Percentiles rank a stretch among this genome's conserved stretches.
These are phyloP conservation scores for Sminthurinus aureus DNA, from an alignment of 2,888 invertebrate species.

Conservation along the genomic window DNA sequence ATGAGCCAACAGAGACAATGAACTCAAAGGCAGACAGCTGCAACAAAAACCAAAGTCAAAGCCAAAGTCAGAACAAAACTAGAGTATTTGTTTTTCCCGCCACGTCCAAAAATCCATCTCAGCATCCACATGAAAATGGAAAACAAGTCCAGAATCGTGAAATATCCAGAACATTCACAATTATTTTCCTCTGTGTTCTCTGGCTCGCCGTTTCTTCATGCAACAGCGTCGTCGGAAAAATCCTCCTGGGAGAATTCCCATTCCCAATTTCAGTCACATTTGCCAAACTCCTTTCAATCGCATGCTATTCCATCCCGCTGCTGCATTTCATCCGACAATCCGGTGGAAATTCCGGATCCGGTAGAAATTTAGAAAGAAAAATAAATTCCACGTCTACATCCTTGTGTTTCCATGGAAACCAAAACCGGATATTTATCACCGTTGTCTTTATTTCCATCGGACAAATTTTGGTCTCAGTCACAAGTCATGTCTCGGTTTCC, in stretches of 20 bases:
- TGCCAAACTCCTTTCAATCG: neutral
- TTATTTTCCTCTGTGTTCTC: neutral
- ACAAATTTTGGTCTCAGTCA: neutral
- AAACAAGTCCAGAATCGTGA: too few relatives aligned
- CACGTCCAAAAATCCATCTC: too few relatives aligned
- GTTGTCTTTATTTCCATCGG: conserved; percentile 10
- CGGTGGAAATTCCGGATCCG: too few relatives aligned
- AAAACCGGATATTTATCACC: neutral
- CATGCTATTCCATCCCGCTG: conserved; percentile 7
- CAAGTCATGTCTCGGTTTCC: conserved; percentile 71
- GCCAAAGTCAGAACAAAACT: too few relatives aligned
- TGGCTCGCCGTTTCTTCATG: neutral
- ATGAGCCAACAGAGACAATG: too few relatives aligned
- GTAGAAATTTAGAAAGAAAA: too few relatives aligned
- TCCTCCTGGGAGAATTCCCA: neutral
- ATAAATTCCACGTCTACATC: too few relatives aligned
- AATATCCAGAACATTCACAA: too few relatives aligned
- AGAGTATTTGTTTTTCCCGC: too few relatives aligned
- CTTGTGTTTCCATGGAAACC: neutral
- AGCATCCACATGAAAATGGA: too few relatives aligned
- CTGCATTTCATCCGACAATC: neutral
- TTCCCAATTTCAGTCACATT: conserved; percentile 25
- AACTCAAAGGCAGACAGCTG: too few relatives aligned
- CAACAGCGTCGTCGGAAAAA: conserved; percentile 2
- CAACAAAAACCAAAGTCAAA: too few relatives aligned